Evolutionary conservation across 2,888 invertebrate genomes (phyloP).

Genomic region (Strigamia maritima): DNA sequence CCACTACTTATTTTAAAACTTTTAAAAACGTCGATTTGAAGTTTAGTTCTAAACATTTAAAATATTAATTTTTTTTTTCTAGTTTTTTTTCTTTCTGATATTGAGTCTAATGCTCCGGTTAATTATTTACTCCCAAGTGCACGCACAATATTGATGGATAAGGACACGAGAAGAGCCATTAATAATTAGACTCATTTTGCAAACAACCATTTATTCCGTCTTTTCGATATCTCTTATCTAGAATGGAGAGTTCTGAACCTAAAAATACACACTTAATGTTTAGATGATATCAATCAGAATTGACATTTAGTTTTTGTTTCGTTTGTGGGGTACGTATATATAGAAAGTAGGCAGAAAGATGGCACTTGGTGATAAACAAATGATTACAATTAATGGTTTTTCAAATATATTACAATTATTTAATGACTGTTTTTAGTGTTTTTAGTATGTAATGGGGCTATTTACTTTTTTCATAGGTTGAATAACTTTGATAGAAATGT

Average conservation of each 20-base stretch:
- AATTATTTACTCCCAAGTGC: background rate
- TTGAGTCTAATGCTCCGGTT: constrained; percentile 1
- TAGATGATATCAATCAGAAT: background rate
- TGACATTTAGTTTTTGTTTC: background rate
- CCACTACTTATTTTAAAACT: background rate
- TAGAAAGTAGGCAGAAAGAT: background rate
- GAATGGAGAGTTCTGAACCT: background rate
- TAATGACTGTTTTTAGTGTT: background rate
- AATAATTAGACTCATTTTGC: constrained; percentile 13
- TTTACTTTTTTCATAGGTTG: too few species aligned
- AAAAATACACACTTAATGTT: constrained; percentile 3
- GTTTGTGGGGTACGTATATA: background rate
- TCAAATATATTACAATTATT: background rate
- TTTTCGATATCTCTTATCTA: background rate
- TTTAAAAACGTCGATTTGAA: background rate
- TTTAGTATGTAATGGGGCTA: background rate
- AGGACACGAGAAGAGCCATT: constrained; percentile 14
- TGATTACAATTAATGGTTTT: background rate
- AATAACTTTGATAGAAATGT: too few species aligned
- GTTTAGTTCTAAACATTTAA: background rate
- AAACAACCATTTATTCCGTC: background rate
- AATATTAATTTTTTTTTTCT: background rate
- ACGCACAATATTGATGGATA: background rate
- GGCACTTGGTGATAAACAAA: background rate
- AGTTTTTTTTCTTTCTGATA: background rate